Evolutionary conservation across 2,888 invertebrate genomes (phyloP).

Genomic region (Boloria euphrosyne): DNA sequence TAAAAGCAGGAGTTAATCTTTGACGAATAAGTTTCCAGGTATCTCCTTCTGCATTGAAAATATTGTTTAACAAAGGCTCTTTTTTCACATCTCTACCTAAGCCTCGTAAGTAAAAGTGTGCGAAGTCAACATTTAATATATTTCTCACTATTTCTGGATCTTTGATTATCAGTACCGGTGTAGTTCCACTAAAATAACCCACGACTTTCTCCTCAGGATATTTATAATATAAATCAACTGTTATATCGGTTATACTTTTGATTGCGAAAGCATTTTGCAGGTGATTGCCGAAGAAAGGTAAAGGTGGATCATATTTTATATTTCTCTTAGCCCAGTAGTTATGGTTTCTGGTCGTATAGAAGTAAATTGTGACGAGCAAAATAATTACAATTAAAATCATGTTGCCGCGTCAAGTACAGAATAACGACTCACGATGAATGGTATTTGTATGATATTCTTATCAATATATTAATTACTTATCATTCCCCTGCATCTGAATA

Average conservation of each 20-base stretch:
- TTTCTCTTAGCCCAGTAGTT: conserved; percentile 56
- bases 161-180: conserved; percentile 58
- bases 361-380: conserved; percentile 22
- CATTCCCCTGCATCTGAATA: too few relatives aligned
- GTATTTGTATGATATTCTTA: too few relatives aligned
- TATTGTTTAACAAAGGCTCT: conserved; percentile 52
- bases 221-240: conserved; percentile 44
- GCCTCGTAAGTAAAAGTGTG: conserved; percentile 51
- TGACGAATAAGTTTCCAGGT: conserved; percentile 64
- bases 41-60: conserved; percentile 64
- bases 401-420: background rate
- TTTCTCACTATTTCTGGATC: conserved; percentile 57
- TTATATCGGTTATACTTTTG: conserved; percentile 50
- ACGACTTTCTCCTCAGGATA: conserved; percentile 47
- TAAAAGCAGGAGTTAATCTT: conserved; percentile 65
- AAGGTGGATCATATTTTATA: conserved; percentile 55
- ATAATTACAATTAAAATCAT: conserved; percentile 23
- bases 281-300: conserved; percentile 59
- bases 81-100: conserved; percentile 39
- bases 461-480: too few relatives aligned
- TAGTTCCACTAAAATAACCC: conserved; percentile 58
- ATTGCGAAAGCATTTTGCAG: conserved; percentile 47
- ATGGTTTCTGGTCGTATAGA: conserved; percentile 28
- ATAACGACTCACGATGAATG: background rate
- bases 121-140: conserved; percentile 59